Evolutionary conservation across 2,888 invertebrate genomes (phyloP).

Genomic region (Eupithecia exiguata): DNA sequence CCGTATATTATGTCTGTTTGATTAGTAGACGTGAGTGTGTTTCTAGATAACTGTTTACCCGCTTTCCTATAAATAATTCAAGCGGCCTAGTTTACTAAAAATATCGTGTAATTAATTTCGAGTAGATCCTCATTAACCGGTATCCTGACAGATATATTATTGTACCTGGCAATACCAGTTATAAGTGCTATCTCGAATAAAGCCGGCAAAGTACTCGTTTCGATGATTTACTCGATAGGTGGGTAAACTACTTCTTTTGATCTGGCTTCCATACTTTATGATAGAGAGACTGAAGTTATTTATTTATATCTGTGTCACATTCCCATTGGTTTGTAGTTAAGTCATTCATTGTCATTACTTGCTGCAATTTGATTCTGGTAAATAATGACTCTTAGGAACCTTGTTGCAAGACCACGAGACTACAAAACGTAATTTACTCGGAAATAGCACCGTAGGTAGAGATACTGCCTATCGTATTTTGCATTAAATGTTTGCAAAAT

Average conservation of each 20-base stretch:
- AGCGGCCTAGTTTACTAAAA: constrained; percentile 50
- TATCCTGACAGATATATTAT: constrained; percentile 67
- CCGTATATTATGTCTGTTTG: constrained; percentile 31
- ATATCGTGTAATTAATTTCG: constrained; percentile 59
- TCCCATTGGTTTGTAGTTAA: constrained; percentile 7
- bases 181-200: constrained; percentile 23
- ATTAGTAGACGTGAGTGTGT: constrained; percentile 26
- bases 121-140: constrained; percentile 60
- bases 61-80: constrained; percentile 35
- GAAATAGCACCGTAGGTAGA: neutral
- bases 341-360: constrained; percentile 5
- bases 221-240: constrained; percentile 30
- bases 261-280: constrained; percentile 26
- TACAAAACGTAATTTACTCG: neutral
- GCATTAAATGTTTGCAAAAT: neutral
- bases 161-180: constrained; percentile 49
- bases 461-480: neutral
- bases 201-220: constrained; percentile 22
- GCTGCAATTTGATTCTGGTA: neutral
- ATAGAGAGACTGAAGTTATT: constrained; percentile 23
- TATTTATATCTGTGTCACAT: constrained; percentile 17
- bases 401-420: neutral
- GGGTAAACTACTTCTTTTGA: constrained; percentile 25
- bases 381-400: neutral
- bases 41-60: constrained; percentile 28